These are phyloP conservation scores for Neuroterus valhalla DNA, from an alignment of 1,140 invertebrate genomes.

Conservation along the genomic window DNA sequence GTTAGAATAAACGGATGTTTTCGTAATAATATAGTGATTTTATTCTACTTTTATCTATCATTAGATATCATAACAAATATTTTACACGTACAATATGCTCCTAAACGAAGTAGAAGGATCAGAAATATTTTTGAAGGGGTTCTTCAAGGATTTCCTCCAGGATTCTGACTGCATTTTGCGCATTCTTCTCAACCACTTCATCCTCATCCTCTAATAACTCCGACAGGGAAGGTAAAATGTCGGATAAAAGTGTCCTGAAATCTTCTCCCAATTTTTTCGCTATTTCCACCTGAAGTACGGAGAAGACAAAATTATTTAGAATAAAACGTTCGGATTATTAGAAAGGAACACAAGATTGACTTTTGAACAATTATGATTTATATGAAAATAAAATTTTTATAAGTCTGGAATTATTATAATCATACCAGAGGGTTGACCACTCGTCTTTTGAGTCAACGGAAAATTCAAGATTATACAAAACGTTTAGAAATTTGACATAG, in stretches of 20 bases:
- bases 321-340: neutral
- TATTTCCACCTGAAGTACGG: conserved; percentile 80
- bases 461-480: too few species aligned
- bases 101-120: conserved; percentile 50
- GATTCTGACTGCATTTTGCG: conserved; percentile 84
- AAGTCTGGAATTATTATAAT: too few species aligned
- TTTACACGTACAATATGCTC: neutral
- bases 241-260: conserved; percentile 86
- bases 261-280: conserved; percentile 87
- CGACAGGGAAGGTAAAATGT: conserved; percentile 89
- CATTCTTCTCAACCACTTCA: conserved; percentile 83
- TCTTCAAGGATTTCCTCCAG: conserved; percentile 89
- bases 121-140: conserved; percentile 89
- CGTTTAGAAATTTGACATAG: too few species aligned
- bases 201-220: conserved; percentile 91
- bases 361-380: conserved; percentile 9
- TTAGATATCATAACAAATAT: too few species aligned
- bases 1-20: conserved; percentile 66
- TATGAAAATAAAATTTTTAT: too few species aligned
- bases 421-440: too few species aligned
- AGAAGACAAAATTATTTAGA: conserved; percentile 39
- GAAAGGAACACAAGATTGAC: conserved; percentile 2
- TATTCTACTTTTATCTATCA: too few species aligned
- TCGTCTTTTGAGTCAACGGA: too few species aligned
- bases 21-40: conserved; percentile 40